Evolutionary conservation across 2,113 vertebrate species (phyloP), one percentile per base, ranked within the genome.

Genomic region (Oreocharis arfaki): DNA sequence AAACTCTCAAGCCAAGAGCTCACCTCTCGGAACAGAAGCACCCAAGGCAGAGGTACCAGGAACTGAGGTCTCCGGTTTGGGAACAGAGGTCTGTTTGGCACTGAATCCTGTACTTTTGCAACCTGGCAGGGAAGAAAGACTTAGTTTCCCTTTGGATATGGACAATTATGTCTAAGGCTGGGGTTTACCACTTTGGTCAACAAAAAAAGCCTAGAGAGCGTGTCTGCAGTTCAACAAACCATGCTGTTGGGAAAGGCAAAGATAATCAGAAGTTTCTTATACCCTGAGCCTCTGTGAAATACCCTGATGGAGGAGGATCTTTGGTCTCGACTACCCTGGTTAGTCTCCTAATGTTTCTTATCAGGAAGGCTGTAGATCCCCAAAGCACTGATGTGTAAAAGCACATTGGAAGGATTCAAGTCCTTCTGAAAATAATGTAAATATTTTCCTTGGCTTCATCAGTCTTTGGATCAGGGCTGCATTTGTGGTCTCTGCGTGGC

Each of bases 401-500:
- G 32, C 30, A 57, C 11, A 33, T 35, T 6, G 20, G 59, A 87
- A 69, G 42, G 41, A 84, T 17, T 59, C 19, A 52, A 12, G 27
- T n/a, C 23, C 19, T 57, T 47, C 35, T 70, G 55, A 50, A 85
- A 74, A 64, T 6, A 1, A 33, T 20, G 7, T n/a, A 84, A 60
- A 53, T 52, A 16, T 91, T 89, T 76, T 35, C 42, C 39, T 83
- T 93, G 67, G 59, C 50, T 93, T 94, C 41, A n/a, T 26, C 59
- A 80, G 55, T 30, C 55, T 94, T 80, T 88, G 64, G 27, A 52
- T 84, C 46, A 60, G 49, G 8, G 21, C 24, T 3, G 10, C 10
- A 11, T 33, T 55, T 2, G 1, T 0, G 2, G 9, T 74, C 46
- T 63, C 35, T 4, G 5, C 9, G 8, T 26, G n/a, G 50, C 44